Evolutionary conservation across 2,888 invertebrate species (phyloP), one percentile per base, ranked within the genome.

Genomic region (Amblyteles armatorius): DNA sequence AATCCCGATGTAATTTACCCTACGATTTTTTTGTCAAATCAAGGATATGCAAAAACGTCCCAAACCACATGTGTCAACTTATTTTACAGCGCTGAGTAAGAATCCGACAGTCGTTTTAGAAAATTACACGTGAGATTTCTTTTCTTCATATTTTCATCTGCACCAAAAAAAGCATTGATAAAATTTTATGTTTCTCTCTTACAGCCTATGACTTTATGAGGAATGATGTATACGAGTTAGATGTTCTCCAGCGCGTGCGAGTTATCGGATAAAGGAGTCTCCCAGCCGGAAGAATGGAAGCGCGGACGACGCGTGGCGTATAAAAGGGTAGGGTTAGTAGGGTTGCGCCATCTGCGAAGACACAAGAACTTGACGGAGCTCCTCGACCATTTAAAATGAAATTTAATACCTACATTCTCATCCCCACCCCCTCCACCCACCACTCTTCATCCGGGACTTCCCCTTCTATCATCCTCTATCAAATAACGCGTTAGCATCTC

Each of bases 341-440:
- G 86, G 68, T 80, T 77, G 86, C 84, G 74, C 76, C 86, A 86
- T 86, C 86, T 86, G 86, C 84, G 85, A 85, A 86, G 86, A 86
- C 86, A 85, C 82, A 79, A 77, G 73, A 82, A 85, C 82, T 44
- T 82, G 86, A 86, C 86, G 80, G 84, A 80, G 79, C 76, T 55
- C 82, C 73, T 83, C 79, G 79, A 82, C 86, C 82, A 78, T 86
- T 86, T 85, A 86, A 86, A 86, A 86, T 86, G 85, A 86, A 86
- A 86, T 86, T 85, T 85, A 82, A 86, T 86, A 85, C 85, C 82
- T 78, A 79, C 68, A 78, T 73, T 78, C 78, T 71, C 78, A 72
- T 74, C 79, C 63, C 44, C 68, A 6, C 65, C n/a, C 67, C 22
- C 55, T 22, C 22, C 29, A 6, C 55, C 0, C 13, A 13, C 44